Evolutionary conservation across 2,113 vertebrate species (phyloP), one percentile per base, ranked within the genome.

Genomic region (Condylura cristata): DNA sequence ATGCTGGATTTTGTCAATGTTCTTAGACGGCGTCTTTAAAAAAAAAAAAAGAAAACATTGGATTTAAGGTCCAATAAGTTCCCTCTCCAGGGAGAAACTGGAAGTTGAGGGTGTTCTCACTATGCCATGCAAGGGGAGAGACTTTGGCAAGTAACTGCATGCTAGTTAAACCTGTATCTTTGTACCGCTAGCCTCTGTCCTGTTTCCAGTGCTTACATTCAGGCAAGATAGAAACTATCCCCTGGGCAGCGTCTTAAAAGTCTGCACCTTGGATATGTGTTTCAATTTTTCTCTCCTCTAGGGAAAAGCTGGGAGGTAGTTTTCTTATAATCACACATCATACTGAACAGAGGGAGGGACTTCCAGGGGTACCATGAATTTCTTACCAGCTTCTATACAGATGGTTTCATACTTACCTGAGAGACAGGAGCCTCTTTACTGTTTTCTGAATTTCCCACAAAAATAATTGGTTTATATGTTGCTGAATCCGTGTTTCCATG

Each of bases 201-300:
- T 66, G 51, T 56, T 79, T 89, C 74, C 61, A 53, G 56, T 74
- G 34, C 68, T 83, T 82, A 83, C 66, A 83, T 91, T 83, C 48
- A 83, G 34, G 44, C 28, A 83, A 74, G 56, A 74, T 28, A 53
- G 28, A 74, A 91, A 74, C 44, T 44, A 90, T 82, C 8, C 26
- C 79, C 58, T 74, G 34, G 6, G n/a, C 10, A 74, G 13, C 28
- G 24, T 16, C 37, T 24, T 18, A 39, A 86, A 56, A 91, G 68
- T 83, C 18, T 82, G 44, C 22, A 20, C 46, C 28, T 71, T 89
- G 34, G 6, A 16, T 24, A 0, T 37, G 20, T 71, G 3, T 70
- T 65, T 66, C 39, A 44, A 0, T 48, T 17, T 93, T 88, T 51
- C 32, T 63, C 37, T 86, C 63, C 48, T 83, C 53, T 20, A 22